A percentile compares a stretch with the other conserved stretches of the same genome.
phyloP scores from a whole-genome alignment of 2,797 vertebrate genomes.

The Dryobates pubescens region DNA sequence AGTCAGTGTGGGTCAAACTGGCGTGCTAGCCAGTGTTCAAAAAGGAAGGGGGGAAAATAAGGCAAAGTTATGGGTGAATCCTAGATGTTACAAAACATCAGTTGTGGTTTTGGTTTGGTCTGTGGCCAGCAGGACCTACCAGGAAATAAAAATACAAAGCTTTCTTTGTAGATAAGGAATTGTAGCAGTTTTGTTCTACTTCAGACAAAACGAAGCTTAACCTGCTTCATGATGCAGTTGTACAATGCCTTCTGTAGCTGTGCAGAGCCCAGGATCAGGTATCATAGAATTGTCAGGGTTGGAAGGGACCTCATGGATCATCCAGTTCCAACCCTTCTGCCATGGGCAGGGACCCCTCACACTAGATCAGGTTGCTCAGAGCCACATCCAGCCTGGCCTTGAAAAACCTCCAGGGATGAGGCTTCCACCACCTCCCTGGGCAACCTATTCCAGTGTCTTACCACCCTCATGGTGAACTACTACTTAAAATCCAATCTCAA shows the following conservation, averaged over 20 bases:
- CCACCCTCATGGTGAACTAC: too few relatives aligned
- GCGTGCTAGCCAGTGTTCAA: neutral
- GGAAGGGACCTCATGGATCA: too few relatives aligned
- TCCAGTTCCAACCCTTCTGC: too few relatives aligned
- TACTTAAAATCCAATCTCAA: too few relatives aligned
- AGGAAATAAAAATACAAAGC: neutral
- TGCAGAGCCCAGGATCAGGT: neutral
- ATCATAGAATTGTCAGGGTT: too few relatives aligned
- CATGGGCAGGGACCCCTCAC: too few relatives aligned
- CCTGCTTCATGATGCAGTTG: neutral
- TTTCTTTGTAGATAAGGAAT: neutral
- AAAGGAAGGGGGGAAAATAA: neutral
- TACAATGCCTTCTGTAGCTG: neutral
- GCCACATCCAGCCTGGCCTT: too few relatives aligned
- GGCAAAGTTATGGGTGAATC: neutral
- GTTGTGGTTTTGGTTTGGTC: neutral
- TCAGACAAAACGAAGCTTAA: neutral
- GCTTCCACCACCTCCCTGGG: too few relatives aligned
- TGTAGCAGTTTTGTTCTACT: neutral
- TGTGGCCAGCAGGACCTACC: neutral
- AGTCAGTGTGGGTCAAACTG: neutral
- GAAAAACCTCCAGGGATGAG: too few relatives aligned
- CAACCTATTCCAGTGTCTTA: too few relatives aligned
- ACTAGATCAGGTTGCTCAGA: too few relatives aligned
- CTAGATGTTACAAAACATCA: neutral